Percentiles rank a stretch among this genome's conserved stretches.
Conservation (phyloP, 2,888 invertebrate species). For the Watsonalla cultraria region DNA sequence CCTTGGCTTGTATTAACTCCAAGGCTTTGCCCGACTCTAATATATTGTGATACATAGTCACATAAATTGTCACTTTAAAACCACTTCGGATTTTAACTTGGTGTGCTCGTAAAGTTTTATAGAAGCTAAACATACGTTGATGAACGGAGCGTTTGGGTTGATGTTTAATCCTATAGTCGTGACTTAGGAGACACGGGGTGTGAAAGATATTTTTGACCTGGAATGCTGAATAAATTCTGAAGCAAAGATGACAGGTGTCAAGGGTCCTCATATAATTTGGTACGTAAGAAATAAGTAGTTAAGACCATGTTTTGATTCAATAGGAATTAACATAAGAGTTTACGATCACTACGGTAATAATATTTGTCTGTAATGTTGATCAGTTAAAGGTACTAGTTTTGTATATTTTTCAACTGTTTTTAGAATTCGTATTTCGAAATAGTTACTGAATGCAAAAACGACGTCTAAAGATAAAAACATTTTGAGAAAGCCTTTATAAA, state of each 20-base stretch:
- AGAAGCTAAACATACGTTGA: neutral
- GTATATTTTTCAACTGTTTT: too few species aligned
- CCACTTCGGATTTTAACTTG: slow-evolving; percentile 31
- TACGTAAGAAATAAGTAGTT: neutral
- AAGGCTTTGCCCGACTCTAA: slow-evolving; percentile 32
- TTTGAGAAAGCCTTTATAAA: too few species aligned
- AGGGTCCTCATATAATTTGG: neutral
- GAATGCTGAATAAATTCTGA: neutral
- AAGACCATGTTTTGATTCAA: too few species aligned
- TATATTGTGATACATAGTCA: slow-evolving; percentile 50
- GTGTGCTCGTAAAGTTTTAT: slow-evolving; percentile 31
- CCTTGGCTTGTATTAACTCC: slow-evolving; percentile 38
- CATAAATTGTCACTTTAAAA: slow-evolving; percentile 56
- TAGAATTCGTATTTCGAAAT: too few species aligned
- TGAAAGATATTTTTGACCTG: neutral
- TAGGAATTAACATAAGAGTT: too few species aligned
- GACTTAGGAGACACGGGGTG: neutral
- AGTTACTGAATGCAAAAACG: too few species aligned
- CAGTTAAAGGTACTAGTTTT: too few species aligned
- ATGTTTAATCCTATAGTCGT: neutral
- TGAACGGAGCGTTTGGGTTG: neutral
- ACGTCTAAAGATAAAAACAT: too few species aligned
- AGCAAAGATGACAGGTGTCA: neutral
- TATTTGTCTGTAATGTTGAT: too few species aligned
- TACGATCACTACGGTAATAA: too few species aligned